Conservation (phyloP, 23 tunicate genomes). For the Styela plicata region DNA sequence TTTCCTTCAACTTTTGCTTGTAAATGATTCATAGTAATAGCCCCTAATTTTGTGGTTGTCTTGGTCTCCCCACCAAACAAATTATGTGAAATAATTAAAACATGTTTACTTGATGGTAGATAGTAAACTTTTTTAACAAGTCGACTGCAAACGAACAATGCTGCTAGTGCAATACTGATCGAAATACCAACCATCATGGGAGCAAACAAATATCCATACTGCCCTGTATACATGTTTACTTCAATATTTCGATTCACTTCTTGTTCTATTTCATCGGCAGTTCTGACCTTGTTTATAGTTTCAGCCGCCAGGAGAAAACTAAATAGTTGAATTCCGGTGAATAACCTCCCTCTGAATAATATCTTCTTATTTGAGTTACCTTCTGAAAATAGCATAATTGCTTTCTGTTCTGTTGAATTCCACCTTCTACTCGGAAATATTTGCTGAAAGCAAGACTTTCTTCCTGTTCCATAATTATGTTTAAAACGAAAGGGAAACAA, state of each 20-base stretch:
- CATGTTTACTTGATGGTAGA: not conserved
- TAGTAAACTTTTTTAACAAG: constrained; percentile 20
- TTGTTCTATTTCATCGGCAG: not conserved
- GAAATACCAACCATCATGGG: not conserved
- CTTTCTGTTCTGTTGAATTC: not conserved
- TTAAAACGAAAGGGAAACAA: too few species aligned
- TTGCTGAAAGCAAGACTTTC: not conserved
- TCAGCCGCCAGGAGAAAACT: constrained; percentile 6
- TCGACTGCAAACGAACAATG: not conserved
- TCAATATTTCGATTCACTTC: constrained; percentile 25
- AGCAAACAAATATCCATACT: not conserved
- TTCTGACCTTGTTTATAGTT: constrained; percentile 9
- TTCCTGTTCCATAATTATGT: too few species aligned
- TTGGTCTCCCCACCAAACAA: constrained; percentile 12
- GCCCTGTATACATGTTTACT: constrained; percentile 17
- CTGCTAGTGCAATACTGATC: not conserved
- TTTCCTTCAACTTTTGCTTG: constrained; percentile 3
- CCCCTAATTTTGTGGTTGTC: not conserved
- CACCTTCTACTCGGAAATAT: not conserved
- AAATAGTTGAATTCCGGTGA: constrained; percentile 10
- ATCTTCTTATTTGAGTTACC: constrained; percentile 4
- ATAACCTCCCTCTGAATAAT: not conserved
- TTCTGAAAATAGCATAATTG: constrained; percentile 7
- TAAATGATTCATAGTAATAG: not conserved
- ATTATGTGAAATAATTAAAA: constrained; percentile 9